These are phyloP conservation scores for Brotula barbata DNA, from an alignment of 2,797 vertebrate genomes.

Conservation along the genomic window DNA sequence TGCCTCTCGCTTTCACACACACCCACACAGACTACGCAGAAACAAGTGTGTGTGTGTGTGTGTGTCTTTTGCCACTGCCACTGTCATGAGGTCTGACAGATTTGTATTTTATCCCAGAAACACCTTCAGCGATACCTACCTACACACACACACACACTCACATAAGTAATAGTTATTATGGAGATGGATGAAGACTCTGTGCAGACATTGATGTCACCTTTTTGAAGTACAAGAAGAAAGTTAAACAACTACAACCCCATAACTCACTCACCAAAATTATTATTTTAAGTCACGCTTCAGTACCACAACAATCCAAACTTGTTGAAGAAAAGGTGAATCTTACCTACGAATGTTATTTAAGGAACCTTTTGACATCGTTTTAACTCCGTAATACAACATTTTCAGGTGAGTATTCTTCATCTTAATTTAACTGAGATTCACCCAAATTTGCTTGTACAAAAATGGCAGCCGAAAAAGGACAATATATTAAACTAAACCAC, in stretches of 20 bases:
- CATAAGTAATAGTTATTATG: constrained; percentile 45
- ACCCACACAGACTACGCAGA: too few relatives aligned
- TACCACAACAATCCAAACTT: too few relatives aligned
- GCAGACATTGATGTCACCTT: constrained; percentile 45
- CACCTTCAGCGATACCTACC: constrained; percentile 57
- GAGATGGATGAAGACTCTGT: constrained; percentile 60
- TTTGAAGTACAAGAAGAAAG: constrained; percentile 44
- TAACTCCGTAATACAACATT: too few relatives aligned
- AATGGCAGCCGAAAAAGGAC: too few relatives aligned
- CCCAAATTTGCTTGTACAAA: too few relatives aligned
- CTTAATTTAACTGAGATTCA: too few relatives aligned
- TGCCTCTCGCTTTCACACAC: constrained; percentile 1
- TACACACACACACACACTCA: constrained; percentile 25
- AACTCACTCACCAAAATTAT: background rate
- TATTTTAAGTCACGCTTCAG: too few relatives aligned
- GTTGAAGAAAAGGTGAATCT: too few relatives aligned
- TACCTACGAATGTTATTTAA: too few relatives aligned
- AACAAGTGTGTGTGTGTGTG: constrained; percentile 21
- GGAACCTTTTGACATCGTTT: too few relatives aligned
- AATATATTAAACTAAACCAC: too few relatives aligned
- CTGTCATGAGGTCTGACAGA: constrained; percentile 65
- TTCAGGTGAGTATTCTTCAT: too few relatives aligned
- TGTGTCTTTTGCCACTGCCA: constrained; percentile 17
- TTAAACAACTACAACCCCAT: constrained; percentile 44
- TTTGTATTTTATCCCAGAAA: constrained; percentile 71